A percentile compares a stretch with the other conserved stretches of the same genome.
Conservation (phyloP, 2,797 vertebrate genomes). For the Manis crassicaudata region DNA sequence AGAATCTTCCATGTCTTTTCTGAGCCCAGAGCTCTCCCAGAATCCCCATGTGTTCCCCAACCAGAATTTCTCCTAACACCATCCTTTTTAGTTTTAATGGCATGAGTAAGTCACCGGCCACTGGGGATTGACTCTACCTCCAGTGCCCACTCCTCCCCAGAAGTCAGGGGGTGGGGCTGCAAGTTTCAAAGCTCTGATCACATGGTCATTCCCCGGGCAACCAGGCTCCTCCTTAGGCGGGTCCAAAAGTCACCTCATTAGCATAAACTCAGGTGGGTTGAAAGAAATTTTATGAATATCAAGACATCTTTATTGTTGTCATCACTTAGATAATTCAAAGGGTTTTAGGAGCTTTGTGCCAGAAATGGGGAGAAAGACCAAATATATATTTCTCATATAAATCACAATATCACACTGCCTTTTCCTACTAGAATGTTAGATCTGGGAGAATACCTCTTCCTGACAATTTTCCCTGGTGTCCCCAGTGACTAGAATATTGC, state of each 20-base stretch:
- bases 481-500: background rate
- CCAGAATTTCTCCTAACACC: background rate
- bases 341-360: background rate
- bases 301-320: background rate
- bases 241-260: background rate
- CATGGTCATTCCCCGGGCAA: background rate
- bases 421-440: background rate
- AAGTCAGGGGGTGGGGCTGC: background rate
- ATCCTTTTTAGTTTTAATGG: background rate
- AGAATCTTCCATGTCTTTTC: background rate
- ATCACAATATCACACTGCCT: background rate
- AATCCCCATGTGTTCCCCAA: background rate
- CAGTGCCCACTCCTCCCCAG: background rate
- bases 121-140: background rate
- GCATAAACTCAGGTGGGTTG: background rate
- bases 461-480: background rate
- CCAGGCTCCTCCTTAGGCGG: background rate
- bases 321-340: background rate
- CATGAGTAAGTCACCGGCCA: background rate
- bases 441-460: background rate
- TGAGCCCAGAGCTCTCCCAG: background rate
- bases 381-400: background rate
- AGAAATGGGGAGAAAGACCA: background rate
- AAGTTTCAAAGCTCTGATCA: background rate
- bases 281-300: background rate